Base-by-base conservation (phyloP, 2,888 invertebrate species). In the Pyrgus malvae region DNA sequence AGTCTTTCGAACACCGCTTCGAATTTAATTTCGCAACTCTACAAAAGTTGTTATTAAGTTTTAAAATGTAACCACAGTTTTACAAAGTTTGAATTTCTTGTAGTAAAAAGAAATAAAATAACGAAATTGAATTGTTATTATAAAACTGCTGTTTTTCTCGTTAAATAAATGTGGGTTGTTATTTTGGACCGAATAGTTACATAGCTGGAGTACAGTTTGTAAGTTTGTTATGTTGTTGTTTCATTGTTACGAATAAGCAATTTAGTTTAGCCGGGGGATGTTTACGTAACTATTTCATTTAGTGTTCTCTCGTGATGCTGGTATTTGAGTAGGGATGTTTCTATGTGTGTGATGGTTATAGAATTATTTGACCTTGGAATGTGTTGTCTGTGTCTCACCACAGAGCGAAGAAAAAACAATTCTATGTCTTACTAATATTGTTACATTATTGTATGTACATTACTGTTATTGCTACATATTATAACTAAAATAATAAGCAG, bases 11-110 rank as follows among this genome's bases (percentile, higher is more conserved):
- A 27, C 17, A 8, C n/a, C 19, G 29, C 19, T 11, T 9, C 11
- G 23, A 37, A 9, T 37, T 51, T 16, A 3, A 49, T 17, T 25
- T 7, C 19, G 35, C 25, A 35, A 9, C 12, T 42, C 11, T 44
- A 51, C 35, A 35, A 44, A 44, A 37, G 35, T 51, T 37, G 31
- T 14, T 40, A 8, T 4, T 7, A 8, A 38, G 11, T 40, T 40
- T 19, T 19, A 19, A 17, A 11, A 19, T 2, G 17, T 19, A 9
- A 16, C n/a, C 37, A 19, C 17, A n/a, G n/a, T 38, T 9, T 6
- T 23, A 23, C 16, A 7, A 17, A 4, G 16, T 27, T 27, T 27
- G 6, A 6, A 14, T 16, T 42, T 42, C 2, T 6, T 17, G 29
- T 11, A 11, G 4, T n/a, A 11, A 35, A 35, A 7, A 2, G 4